Evolutionary conservation across 1,140 invertebrate genomes (phyloP), one percentile per base, ranked within the genome.

Genomic region (Yoshiicerus persimilis): DNA sequence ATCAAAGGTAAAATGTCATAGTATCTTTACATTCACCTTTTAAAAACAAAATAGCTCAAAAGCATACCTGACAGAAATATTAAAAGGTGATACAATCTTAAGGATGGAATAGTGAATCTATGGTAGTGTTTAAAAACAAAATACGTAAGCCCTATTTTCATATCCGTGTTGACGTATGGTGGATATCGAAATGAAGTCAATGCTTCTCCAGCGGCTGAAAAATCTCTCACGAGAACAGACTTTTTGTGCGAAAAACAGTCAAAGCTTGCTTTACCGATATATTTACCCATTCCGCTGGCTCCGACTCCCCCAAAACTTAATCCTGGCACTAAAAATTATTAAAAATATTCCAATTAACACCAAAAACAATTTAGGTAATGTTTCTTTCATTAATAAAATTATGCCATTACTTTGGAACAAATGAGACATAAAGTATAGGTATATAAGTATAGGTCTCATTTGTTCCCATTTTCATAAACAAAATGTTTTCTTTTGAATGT

Each of bases 181-280:
- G 90, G 89, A 84, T 91, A 91, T 2, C 89, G 87, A 27, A 88
- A 62, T 16, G 39, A 11, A 20, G 83, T 70, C 27, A 89, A 13
- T 64, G 41, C 11, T 16, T 90, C 89, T 70, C 9, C 11, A 85
- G 23, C n/a, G n/a, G n/a, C n/a, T n/a, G 85, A 84, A 62, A 34
- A 90, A 70, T 87, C 86, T 56, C 89, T 23, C 9, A 64, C 4
- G 4, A 90, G 75, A 20, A 80, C 25, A 1, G 75, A 27, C 56
- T 87, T 88, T n/a, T 88, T 25, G 34, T 99, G 98, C 10, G 96
- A 96, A 92, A 99, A 99, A 0, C 96, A 97, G 89, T 99, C 96
- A 91, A 97, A 99, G 10, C 96, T 96, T 90, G 94, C 94, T 93
- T 97, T 97, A 77, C 98, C 98, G 93, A 99, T 97, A 92, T 99